Conservation (phyloP, 2,888 invertebrate species). For the Rhingia rostrata region DNA sequence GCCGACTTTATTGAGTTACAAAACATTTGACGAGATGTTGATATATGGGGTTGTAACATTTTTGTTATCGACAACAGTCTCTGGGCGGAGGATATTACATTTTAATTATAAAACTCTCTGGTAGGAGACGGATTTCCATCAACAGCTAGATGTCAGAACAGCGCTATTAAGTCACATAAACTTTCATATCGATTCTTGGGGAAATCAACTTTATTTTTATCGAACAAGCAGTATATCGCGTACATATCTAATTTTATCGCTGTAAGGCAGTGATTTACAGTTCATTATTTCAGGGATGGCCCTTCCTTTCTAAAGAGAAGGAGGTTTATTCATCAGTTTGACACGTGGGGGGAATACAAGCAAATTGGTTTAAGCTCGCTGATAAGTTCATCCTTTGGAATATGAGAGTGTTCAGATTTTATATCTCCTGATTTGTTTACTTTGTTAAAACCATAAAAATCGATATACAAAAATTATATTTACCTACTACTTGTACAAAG, state of each 20-base stretch:
- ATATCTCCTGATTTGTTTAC: no score
- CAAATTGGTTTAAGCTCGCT: no score
- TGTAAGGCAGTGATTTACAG: conserved; percentile 33
- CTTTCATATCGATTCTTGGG: conserved; percentile 41
- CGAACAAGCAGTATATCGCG: background rate
- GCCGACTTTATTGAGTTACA: background rate
- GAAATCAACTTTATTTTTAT: conserved; percentile 34
- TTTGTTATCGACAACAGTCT: background rate
- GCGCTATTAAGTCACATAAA: conserved; percentile 28
- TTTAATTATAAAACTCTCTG: conserved; percentile 25
- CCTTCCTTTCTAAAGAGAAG: background rate
- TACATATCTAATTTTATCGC: background rate
- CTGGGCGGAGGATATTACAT: conserved; percentile 6
- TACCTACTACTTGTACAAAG: no score
- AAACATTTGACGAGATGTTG: background rate
- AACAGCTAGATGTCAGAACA: conserved; percentile 1
- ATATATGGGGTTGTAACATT: background rate
- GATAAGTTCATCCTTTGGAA: no score
- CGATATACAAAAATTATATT: no score
- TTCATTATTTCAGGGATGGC: conserved; percentile 8
- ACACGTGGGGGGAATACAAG: no score
- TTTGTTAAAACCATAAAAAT: no score
- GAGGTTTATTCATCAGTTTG: background rate
- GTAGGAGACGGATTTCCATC: background rate
- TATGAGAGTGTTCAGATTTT: no score